Conservation (phyloP, 1,140 invertebrate species). For the Steinernema khuongi region DNA sequence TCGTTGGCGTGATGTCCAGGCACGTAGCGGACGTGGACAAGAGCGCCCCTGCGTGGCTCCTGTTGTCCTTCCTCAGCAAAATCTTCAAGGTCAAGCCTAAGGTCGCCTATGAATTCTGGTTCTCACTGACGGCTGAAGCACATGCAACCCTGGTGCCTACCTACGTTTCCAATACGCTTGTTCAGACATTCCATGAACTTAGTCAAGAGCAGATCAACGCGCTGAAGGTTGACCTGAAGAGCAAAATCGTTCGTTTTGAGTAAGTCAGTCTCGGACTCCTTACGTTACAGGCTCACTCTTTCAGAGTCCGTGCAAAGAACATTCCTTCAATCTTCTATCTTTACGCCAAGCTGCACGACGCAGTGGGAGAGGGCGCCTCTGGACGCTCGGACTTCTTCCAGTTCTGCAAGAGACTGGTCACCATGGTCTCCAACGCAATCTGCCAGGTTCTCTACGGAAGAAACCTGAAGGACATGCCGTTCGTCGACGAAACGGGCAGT, state of each 20-base stretch:
- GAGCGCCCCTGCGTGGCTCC: neutral
- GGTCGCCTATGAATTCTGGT: neutral
- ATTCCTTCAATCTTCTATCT: neutral
- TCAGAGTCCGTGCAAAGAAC: neutral
- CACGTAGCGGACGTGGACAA: neutral
- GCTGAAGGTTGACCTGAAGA: neutral
- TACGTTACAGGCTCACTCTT: neutral
- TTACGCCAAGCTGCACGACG: neutral
- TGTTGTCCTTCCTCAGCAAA: slow-evolving; percentile 2
- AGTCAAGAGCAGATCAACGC: neutral
- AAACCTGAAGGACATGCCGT: neutral
- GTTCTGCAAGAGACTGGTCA: neutral
- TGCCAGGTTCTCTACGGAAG: neutral
- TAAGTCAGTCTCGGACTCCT: neutral
- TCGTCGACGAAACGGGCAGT: neutral
- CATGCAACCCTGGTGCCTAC: neutral
- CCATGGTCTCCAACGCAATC: neutral
- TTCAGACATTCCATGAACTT: neutral
- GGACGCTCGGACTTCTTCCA: neutral
- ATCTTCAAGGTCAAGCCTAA: neutral
- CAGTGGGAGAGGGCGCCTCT: neutral
- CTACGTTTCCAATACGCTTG: neutral
- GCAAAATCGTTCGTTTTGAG: neutral
- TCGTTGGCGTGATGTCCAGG: neutral
- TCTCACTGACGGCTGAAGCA: neutral